These are phyloP conservation scores for Anser cygnoides DNA, from an alignment of 2,113 vertebrate species.

Conservation along the genomic window DNA sequence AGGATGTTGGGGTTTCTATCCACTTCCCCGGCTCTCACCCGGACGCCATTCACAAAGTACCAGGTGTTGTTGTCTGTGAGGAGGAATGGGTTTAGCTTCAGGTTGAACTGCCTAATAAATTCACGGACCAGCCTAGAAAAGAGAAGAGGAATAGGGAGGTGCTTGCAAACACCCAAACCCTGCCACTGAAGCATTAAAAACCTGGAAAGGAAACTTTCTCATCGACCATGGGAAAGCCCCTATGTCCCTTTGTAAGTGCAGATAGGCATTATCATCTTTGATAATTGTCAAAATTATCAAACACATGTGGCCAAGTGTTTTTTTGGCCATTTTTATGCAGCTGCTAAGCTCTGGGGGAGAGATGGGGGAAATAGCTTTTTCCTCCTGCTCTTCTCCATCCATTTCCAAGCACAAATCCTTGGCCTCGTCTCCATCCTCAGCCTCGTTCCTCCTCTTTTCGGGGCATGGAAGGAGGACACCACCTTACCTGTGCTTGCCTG, in stretches of 20 bases:
- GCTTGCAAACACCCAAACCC: too few species aligned
- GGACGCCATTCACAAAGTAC: background rate
- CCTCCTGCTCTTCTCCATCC: background rate
- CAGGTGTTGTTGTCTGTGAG: background rate
- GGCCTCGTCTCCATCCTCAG: fast-evolving
- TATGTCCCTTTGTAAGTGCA: fast-evolving
- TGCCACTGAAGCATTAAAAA: fast-evolving
- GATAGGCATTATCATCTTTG: too few species aligned
- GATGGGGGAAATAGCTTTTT: too few species aligned
- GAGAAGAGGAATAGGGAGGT: fast-evolving
- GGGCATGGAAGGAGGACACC: fast-evolving
- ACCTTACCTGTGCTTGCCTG: background rate
- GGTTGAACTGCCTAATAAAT: background rate
- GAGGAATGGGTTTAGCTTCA: background rate
- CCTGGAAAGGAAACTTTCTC: background rate
- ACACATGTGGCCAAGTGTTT: fast-evolving
- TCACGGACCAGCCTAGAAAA: background rate
- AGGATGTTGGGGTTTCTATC: background rate
- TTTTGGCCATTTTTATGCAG: background rate
- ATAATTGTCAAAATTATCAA: too few species aligned
- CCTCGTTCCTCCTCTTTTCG: fast-evolving
- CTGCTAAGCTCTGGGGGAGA: background rate
- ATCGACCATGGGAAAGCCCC: fast-evolving
- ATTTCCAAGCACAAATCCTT: background rate
- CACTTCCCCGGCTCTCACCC: background rate